Base-by-base conservation (phyloP, 2,888 invertebrate species). In the Campopleginae sp. region DNA sequence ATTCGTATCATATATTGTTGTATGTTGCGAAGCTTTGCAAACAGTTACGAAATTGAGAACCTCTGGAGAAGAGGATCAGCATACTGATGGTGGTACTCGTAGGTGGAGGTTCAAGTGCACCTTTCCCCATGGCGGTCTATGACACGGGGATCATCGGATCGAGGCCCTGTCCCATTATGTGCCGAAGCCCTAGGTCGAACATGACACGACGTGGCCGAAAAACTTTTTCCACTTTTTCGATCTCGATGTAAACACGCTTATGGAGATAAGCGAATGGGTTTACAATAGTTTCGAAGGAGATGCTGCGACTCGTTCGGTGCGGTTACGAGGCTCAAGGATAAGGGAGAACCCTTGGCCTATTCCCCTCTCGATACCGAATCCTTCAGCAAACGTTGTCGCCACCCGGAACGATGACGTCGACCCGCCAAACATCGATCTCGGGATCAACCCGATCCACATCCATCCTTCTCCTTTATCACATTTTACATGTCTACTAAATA, bases 171-270 rank as follows among this genome's bases (percentile, higher is more conserved):
- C 42, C 27, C 80, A 23, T 44, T 31, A 31, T 54, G 38, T 33
- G 14, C 33, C 23, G 61, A 33, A 58, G 19, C 17, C 46, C n/a
- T 17, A 12, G 19, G 66, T 58, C 38, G 23, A 14, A 12, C 33
- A 38, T 63, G 48, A 66, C 65, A 51, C 66, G 48, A 70, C 23
- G 38, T 33, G 61, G 23, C 44, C 23, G n/a, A 48, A 71, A n/a
- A n/a, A n/a, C n/a, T n/a, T n/a, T n/a, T n/a, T n/a, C n/a, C 51
- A 61, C 61, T 70, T 68, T 54, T 42, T 63, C 80, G 80, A 80
- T 82, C 85, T 74, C 44, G 71, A 84, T 87, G 87, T 84, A 88
- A 89, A 88, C 87, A 86, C 80, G 76, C 83, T 80, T 87, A 87
- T 87, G 86, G 79, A 87, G 87, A 87, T 87, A 71, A 87, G 81